Conservation (phyloP, 1,140 invertebrate species). For the Drosophila nannoptera region DNA sequence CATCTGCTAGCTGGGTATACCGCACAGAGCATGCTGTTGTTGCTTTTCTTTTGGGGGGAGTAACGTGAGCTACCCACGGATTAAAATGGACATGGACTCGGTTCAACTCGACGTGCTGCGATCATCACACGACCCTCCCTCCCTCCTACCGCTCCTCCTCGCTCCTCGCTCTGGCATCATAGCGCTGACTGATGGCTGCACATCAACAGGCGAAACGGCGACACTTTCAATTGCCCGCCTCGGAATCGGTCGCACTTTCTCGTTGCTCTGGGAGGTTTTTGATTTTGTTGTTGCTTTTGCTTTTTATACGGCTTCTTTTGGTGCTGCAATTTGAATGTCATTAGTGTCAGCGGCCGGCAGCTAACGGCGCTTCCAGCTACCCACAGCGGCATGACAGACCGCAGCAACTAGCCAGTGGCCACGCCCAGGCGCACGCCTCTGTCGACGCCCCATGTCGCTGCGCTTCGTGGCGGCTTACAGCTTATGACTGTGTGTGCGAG, state of each 20-base stretch:
- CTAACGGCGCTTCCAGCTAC: constrained; percentile 57
- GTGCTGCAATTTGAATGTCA: constrained; percentile 74
- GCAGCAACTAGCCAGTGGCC: constrained; percentile 1
- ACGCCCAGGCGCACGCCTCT: not conserved
- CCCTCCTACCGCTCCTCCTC: not conserved
- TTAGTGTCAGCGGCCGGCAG: constrained; percentile 62
- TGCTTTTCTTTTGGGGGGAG: constrained; percentile 11
- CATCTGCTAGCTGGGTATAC: no score
- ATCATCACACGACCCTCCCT: not conserved
- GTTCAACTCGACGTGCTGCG: not conserved
- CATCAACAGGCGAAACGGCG: constrained; percentile 55
- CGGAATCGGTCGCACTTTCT: constrained; percentile 56
- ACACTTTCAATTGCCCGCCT: constrained; percentile 71
- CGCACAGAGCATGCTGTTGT: not conserved
- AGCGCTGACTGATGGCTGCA: constrained; percentile 57
- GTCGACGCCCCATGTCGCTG: no score
- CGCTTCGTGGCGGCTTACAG: no score
- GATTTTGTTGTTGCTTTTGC: constrained; percentile 3
- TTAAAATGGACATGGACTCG: constrained; percentile 27
- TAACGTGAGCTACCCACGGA: constrained; percentile 13
- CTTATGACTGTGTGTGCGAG: no score
- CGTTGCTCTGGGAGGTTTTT: constrained; percentile 23
- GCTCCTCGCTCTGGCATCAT: constrained; percentile 4
- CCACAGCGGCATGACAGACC: constrained; percentile 20
- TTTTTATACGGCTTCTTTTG: constrained; percentile 68